Conservation (phyloP, 2,113 vertebrate species). For the Gallinago jamesoni region DNA sequence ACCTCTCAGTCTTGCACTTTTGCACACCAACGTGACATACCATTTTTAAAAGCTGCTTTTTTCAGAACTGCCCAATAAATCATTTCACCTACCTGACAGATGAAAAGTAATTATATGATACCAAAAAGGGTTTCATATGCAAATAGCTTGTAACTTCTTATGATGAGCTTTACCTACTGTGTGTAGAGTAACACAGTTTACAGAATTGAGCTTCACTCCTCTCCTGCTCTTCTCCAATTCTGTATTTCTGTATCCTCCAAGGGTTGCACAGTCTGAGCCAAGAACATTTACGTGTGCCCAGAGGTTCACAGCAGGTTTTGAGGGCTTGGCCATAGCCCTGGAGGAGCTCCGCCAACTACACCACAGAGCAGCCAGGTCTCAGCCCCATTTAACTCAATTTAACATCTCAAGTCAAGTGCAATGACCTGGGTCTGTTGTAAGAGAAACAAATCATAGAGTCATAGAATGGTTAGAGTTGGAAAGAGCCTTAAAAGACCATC, state of each 20-base stretch:
- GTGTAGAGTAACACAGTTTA: not conserved
- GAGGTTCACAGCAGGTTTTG: not conserved
- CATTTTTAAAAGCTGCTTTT: not conserved
- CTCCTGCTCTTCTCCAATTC: not conserved
- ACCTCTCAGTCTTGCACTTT: not conserved
- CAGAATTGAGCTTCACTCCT: not conserved
- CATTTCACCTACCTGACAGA: not conserved
- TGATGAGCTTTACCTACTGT: not conserved
- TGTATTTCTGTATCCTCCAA: not conserved
- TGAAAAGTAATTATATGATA: not conserved
- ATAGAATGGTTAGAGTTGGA: too few species aligned
- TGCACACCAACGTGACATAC: fast-evolving
- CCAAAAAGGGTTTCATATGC: not conserved
- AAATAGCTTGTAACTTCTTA: not conserved
- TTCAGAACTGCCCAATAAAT: not conserved
- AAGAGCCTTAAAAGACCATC: too few species aligned
- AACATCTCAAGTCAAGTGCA: not conserved
- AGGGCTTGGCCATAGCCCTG: not conserved
- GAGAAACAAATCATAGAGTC: not conserved
- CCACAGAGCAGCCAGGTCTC: not conserved
- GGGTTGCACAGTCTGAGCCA: not conserved
- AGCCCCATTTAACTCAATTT: not conserved
- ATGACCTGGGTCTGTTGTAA: not conserved
- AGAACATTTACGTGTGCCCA: not conserved
- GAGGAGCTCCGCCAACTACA: not conserved